Percentiles rank a stretch among this genome's conserved stretches.
Evolutionary conservation across 2,113 vertebrate genomes (phyloP).

Genomic region (Fulmarus glacialis): DNA sequence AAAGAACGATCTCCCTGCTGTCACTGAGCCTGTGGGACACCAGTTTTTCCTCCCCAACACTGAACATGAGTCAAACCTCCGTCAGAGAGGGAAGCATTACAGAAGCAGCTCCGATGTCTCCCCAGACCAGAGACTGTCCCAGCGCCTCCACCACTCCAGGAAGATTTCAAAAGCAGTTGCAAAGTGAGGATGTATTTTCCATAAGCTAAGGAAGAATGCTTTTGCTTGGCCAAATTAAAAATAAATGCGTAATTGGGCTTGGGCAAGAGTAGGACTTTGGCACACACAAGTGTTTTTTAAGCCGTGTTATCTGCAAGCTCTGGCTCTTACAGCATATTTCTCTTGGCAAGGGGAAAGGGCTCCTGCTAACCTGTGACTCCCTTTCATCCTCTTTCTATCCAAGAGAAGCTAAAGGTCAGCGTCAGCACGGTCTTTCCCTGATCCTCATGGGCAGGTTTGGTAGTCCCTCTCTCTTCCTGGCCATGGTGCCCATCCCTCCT

Average conservation of each 20-base stretch:
- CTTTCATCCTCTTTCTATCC: background rate
- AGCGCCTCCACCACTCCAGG: rapidly evolving
- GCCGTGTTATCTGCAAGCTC: background rate
- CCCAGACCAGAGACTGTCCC: background rate
- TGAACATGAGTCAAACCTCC: background rate
- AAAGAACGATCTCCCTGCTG: background rate
- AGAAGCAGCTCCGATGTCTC: background rate
- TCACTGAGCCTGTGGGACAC: background rate
- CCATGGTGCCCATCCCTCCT: background rate
- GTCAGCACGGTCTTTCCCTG: rapidly evolving
- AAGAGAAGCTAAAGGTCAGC: background rate
- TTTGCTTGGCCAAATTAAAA: constrained; percentile 30
- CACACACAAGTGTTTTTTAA: constrained; percentile 1
- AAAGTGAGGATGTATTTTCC: background rate
- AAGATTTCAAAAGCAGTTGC: background rate
- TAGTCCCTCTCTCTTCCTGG: background rate
- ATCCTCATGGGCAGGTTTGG: background rate
- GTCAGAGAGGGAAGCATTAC: background rate
- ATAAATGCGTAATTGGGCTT: background rate
- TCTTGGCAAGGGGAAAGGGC: background rate
- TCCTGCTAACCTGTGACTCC: background rate
- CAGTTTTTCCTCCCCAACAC: background rate
- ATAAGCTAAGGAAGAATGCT: background rate
- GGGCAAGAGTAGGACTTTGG: background rate
- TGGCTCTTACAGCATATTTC: background rate